Evolutionary conservation across 2,113 vertebrate species (phyloP).

Genomic region (Polypterus senegalus): DNA sequence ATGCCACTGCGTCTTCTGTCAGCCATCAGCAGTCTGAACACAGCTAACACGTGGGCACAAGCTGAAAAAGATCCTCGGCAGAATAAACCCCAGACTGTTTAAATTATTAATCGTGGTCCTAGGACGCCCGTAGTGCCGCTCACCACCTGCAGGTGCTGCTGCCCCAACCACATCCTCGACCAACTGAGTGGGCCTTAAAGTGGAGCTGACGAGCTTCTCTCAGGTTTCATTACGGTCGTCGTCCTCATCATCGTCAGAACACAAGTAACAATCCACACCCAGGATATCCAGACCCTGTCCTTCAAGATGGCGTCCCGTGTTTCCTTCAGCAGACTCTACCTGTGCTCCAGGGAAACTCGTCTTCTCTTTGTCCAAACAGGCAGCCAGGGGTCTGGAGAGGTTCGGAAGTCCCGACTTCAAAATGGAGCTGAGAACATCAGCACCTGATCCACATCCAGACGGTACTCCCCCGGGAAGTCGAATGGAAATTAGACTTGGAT

Average conservation of each 20-base stretch:
- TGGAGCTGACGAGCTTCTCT: neutral
- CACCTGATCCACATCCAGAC: conserved; percentile 18
- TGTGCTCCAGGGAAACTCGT: neutral
- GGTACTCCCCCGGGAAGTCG: conserved; percentile 34
- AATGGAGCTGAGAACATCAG: conserved; percentile 30
- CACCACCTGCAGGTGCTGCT: no score
- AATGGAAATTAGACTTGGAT: conserved; percentile 36
- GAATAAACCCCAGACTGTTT: no score
- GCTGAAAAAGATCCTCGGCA: no score
- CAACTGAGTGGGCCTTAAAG: no score
- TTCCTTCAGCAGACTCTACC: conserved; percentile 2
- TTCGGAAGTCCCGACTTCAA: conserved; percentile 47
- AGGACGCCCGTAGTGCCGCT: no score
- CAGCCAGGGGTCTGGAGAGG: conserved; percentile 22
- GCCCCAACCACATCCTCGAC: no score
- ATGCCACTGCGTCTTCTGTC: no score
- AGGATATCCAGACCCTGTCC: conserved; percentile 29
- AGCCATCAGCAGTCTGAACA: no score
- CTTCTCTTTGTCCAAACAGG: conserved; percentile 1
- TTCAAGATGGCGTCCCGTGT: neutral
- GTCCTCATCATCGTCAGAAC: conserved; percentile 39
- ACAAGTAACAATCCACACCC: conserved; percentile 52
- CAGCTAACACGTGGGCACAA: no score
- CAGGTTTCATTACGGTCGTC: neutral
- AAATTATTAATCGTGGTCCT: no score